Evolutionary conservation across 1,140 invertebrate genomes (phyloP), one percentile per base, ranked within the genome.

Genomic region (Dendrolimus punctatus): DNA sequence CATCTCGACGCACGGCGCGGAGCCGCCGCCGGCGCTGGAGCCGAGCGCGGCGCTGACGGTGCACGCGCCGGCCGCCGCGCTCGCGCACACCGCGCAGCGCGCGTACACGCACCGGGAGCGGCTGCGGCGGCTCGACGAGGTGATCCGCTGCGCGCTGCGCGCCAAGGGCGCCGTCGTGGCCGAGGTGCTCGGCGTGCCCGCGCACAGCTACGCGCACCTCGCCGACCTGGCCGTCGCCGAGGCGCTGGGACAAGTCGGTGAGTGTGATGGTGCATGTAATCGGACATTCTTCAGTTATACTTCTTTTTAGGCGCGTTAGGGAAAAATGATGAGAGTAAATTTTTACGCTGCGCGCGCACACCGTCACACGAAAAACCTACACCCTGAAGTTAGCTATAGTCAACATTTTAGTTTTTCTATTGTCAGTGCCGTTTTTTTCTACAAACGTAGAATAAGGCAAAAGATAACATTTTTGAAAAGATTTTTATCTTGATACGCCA

Each of bases 191-290:
- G 71, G 72, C 6, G 71, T 82, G 9, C 76, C 81, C 9, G 45
- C 56, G 4, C 53, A 64, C 8, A 51, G 49, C 57, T 71, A 60
- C 56, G 52, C 63, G n/a, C 73, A 78, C 44, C n/a, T 85, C 9
- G 69, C 73, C 0, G 81, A 85, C 37, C 49, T 85, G 6, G 79
- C 79, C 39, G 66, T 74, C 3, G 77, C 74, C 0, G 80, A 85
- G 8, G 66, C 71, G 2, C 39, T 79, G 49, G 73, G 76, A 3
- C 68, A 74, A 50, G 60, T 76, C 39, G 77, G 77, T 80, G 9
- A 64, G 77, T n/a, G n/a, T n/a, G n/a, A n/a, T n/a, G n/a, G n/a
- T n/a, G n/a, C n/a, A n/a, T n/a, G n/a, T n/a, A n/a, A n/a, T n/a
- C n/a, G n/a, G n/a, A n/a, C n/a, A n/a, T n/a, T n/a, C n/a, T n/a